These are phyloP conservation scores for Oncorhynchus nerka DNA, from an alignment of 2,113 vertebrate genomes.

Conservation along the genomic window DNA sequence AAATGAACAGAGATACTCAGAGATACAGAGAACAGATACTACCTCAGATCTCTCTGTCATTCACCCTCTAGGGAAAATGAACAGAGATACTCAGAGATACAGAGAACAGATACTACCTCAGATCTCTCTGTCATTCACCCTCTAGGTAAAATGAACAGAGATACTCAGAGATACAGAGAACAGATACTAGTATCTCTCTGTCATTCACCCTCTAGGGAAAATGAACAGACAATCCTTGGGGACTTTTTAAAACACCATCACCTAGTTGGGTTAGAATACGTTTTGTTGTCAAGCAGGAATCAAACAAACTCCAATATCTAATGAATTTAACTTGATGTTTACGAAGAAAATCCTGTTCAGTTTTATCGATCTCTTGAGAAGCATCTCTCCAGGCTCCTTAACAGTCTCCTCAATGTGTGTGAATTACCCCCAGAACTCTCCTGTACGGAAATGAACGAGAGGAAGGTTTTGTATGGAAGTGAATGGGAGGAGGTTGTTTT, in stretches of 20 bases:
- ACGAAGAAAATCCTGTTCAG: fast-evolving
- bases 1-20: too few relatives aligned
- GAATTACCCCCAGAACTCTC: not conserved
- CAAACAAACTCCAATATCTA: not conserved
- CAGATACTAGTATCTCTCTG: too few relatives aligned
- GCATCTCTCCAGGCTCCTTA: not conserved
- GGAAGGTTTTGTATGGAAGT: constrained; percentile 88
- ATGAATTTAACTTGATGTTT: too few relatives aligned
- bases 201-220: too few relatives aligned
- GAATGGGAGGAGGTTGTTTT: not conserved
- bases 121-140: too few relatives aligned
- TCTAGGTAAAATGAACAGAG: too few relatives aligned
- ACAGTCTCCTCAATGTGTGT: not conserved
- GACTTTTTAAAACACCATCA: constrained; percentile 2
- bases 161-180: too few relatives aligned
- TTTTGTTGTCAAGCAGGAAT: not conserved
- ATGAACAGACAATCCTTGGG: constrained; percentile 18
- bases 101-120: too few relatives aligned
- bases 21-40: too few relatives aligned
- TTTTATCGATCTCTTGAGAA: not conserved
- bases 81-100: not conserved
- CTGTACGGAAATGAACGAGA: constrained; percentile 24
- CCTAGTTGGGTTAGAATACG: not conserved
- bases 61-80: too few relatives aligned
- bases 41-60: too few relatives aligned